These are phyloP conservation scores for Condylostylus longicornis DNA, from an alignment of 1,140 invertebrate species.

Conservation along the genomic window DNA sequence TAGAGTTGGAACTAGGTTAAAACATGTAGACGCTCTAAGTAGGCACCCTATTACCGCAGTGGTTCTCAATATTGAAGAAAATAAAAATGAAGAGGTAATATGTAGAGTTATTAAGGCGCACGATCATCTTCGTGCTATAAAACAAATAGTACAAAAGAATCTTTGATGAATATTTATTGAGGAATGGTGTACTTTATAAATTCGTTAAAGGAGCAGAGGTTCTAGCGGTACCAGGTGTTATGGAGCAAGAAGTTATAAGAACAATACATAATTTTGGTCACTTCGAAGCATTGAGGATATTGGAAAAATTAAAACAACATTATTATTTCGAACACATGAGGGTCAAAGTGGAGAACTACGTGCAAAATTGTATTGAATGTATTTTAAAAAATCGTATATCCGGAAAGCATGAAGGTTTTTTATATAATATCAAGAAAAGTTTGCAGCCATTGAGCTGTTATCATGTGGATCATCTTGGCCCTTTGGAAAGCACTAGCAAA, in stretches of 20 bases:
- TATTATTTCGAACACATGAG: conserved; percentile 27
- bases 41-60: conserved; percentile 2
- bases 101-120: no score
- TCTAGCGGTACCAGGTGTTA: conserved; percentile 10
- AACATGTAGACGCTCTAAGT: conserved; percentile 20
- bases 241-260: conserved; percentile 12
- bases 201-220: conserved; percentile 1
- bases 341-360: conserved; percentile 18
- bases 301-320: conserved; percentile 26
- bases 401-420: conserved; percentile 28
- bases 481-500: conserved; percentile 22
- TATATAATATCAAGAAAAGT: conserved; percentile 21
- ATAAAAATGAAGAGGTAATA: neutral
- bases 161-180: neutral
- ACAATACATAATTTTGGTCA: conserved; percentile 13
- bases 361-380: conserved; percentile 25
- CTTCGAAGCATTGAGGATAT: conserved; percentile 20
- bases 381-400: conserved; percentile 17
- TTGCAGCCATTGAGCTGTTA: conserved; percentile 15
- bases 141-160: neutral
- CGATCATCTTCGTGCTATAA: no score
- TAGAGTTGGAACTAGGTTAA: conserved; percentile 10
- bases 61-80: neutral
- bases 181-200: neutral
- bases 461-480: conserved; percentile 17